Conservation (phyloP, 2,797 vertebrate species). For the Discoglossus pictus region DNA sequence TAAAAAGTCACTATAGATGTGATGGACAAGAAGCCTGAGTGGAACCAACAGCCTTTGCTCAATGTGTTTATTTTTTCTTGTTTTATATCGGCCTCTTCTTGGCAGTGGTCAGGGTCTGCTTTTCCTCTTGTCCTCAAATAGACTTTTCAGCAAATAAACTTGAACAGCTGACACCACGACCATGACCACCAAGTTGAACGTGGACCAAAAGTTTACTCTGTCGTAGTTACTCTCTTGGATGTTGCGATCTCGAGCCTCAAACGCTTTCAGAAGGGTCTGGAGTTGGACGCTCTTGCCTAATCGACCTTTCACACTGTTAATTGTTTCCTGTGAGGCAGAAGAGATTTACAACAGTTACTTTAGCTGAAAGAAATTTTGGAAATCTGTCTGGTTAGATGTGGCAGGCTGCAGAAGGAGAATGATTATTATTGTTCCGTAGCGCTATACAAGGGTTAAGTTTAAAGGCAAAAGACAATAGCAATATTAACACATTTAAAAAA, state of each 20-base stretch:
- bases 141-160: constrained; percentile 90
- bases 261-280: constrained; percentile 89
- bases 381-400: too few species aligned
- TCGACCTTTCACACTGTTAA: constrained; percentile 92
- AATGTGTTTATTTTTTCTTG: constrained; percentile 8
- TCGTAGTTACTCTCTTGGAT: constrained; percentile 95
- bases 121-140: constrained; percentile 93
- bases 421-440: too few species aligned
- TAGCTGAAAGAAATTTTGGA: too few species aligned
- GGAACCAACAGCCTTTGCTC: constrained; percentile 1
- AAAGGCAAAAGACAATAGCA: too few species aligned
- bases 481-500: too few species aligned
- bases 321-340: constrained; percentile 81
- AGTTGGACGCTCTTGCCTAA: constrained; percentile 92
- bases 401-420: too few species aligned
- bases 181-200: constrained; percentile 85
- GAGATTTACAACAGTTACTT: too few species aligned
- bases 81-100: constrained; percentile 4
- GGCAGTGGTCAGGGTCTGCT: constrained; percentile 74
- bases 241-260: constrained; percentile 95
- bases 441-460: too few species aligned
- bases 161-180: constrained; percentile 85
- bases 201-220: constrained; percentile 92
- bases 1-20: neutral
- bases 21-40: neutral